Percentiles rank a stretch among this genome's conserved stretches.
These are phyloP conservation scores for Microtus californicus DNA, from an alignment of 2,797 vertebrate species.

Conservation along the genomic window DNA sequence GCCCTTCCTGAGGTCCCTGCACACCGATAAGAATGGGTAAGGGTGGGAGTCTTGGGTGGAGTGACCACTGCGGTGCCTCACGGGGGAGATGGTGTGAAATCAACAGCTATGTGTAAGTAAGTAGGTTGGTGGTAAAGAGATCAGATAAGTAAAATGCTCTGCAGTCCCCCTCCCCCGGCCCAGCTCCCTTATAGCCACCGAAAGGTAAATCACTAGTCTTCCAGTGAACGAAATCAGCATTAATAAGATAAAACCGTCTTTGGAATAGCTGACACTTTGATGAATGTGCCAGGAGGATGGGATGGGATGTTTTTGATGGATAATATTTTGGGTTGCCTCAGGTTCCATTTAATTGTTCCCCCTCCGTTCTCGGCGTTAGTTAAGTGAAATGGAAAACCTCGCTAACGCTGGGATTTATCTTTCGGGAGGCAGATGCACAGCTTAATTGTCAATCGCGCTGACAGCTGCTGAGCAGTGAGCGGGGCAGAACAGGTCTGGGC, in stretches of 20 bases:
- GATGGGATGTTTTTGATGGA: slow-evolving; percentile 68
- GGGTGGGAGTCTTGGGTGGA: not conserved
- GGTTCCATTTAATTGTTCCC: slow-evolving; percentile 65
- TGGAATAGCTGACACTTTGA: slow-evolving; percentile 74
- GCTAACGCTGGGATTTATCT: slow-evolving; percentile 37
- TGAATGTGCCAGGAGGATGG: slow-evolving; percentile 65
- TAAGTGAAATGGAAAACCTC: slow-evolving; percentile 49
- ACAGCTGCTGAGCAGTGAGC: not conserved
- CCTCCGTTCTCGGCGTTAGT: slow-evolving; percentile 68
- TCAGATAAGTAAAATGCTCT: slow-evolving; percentile 35
- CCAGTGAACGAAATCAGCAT: slow-evolving; percentile 64
- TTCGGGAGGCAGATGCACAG: not conserved
- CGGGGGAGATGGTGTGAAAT: not conserved
- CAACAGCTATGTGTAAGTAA: slow-evolving; percentile 49
- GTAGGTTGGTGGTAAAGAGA: not conserved
- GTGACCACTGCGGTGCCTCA: not conserved
- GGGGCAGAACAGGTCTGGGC: not conserved
- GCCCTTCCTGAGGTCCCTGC: accelerated
- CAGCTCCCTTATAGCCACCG: slow-evolving; percentile 38
- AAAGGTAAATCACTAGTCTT: slow-evolving; percentile 34
- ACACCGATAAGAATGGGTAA: not conserved
- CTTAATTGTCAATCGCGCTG: slow-evolving; percentile 2
- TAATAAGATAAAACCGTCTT: slow-evolving; percentile 68
- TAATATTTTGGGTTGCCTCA: slow-evolving; percentile 78
- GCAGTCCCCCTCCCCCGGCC: slow-evolving; percentile 45